These are phyloP conservation scores for Charina bottae DNA, from an alignment of 2,113 vertebrate species.

Conservation along the genomic window DNA sequence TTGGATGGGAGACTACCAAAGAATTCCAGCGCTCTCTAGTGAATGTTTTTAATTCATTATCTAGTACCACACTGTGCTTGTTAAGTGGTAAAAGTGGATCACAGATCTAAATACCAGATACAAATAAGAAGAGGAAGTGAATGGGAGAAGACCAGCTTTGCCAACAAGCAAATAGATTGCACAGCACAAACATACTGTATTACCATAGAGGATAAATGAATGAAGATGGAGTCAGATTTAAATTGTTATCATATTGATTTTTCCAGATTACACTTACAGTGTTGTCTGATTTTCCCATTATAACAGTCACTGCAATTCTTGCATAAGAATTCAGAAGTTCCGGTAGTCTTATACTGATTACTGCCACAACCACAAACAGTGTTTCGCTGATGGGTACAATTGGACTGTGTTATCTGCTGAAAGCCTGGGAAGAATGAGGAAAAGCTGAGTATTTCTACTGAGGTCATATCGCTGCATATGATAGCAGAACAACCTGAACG, in stretches of 20 bases:
- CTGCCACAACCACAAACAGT: conserved; percentile 63
- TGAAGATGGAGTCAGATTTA: neutral
- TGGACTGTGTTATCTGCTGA: conserved; percentile 45
- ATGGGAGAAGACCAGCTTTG: neutral
- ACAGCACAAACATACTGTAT: neutral
- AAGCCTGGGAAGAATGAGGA: neutral
- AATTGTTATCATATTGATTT: neutral
- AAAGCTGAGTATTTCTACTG: neutral
- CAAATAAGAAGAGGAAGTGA: neutral
- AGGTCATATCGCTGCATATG: neutral
- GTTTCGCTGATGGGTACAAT: conserved; percentile 56
- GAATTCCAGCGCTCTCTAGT: neutral
- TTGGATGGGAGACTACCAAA: neutral
- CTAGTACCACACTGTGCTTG: neutral
- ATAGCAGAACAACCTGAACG: neutral
- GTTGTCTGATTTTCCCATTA: conserved; percentile 47
- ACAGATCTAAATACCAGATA: neutral
- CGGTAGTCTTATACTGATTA: conserved; percentile 51
- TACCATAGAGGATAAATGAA: neutral
- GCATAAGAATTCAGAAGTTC: conserved; percentile 37
- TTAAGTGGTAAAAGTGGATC: neutral
- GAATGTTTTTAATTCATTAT: neutral
- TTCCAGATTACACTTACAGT: conserved; percentile 50
- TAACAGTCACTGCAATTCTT: conserved; percentile 54
- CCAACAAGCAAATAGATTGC: neutral